Evolutionary conservation across 2,888 invertebrate genomes (phyloP), one percentile per base, ranked within the genome.

Genomic region (Alentia gelatinosa): DNA sequence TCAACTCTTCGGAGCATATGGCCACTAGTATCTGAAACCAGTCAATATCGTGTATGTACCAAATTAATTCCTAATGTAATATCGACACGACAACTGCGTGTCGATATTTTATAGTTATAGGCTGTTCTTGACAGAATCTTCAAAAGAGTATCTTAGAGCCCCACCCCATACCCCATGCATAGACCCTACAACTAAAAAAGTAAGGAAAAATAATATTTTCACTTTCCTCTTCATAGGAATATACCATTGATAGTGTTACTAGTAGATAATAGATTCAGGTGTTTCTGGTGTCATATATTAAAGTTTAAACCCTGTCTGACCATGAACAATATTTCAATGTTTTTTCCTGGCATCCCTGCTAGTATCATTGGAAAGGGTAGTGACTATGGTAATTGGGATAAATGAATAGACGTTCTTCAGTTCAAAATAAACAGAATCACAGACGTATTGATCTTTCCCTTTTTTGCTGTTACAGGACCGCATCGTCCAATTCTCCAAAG

Each of bases 401-500:
- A 42, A 42, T 12, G 7, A 42, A 63, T 63, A n/a, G n/a, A n/a
- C n/a, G n/a, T n/a, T n/a, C n/a, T n/a, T n/a, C n/a, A n/a, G n/a
- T 63, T n/a, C n/a, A 63, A 63, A 63, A 63, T 42, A 15, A 63
- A 15, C n/a, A 63, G 12, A 23, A 63, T 63, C 63, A n/a, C n/a
- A 63, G n/a, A 12, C 19, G 47, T 47, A 19, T 47, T 47, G 47
- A 47, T 12, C 47, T 12, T 47, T 7, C 19, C n/a, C n/a, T 86
- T n/a, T 42, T 26, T 35, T 75, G 37, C 19, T 42, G 40, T 42
- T 90, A 37, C 75, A 92, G 92, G 91, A 90, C 50, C 86, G 84
- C 40, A 91, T 91, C 23, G 91, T 91, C 23, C 37, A 89, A 74
- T 63, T 90, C 33, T 90, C 91, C 12, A 56, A 84, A 23, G 92